A percentile compares a stretch with the other conserved stretches of the same genome.
phyloP scores from a whole-genome alignment of 2,797 vertebrate genomes.

The Takifugu rubripes region DNA sequence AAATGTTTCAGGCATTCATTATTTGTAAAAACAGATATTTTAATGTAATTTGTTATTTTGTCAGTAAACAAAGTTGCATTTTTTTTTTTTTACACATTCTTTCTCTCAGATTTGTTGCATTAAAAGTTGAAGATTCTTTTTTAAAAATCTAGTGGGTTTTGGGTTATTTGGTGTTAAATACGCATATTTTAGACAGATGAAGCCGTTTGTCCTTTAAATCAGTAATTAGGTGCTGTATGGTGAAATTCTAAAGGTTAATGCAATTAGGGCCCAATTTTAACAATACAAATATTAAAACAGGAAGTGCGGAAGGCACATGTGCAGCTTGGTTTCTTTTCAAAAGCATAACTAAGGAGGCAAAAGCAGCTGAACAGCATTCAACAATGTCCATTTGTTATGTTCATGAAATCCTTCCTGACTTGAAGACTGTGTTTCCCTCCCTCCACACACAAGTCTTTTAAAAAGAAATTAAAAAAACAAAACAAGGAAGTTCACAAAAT shows the following conservation, averaged over 20 bases:
- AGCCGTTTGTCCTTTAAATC: slow-evolving; percentile 1
- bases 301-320: slow-evolving; percentile 9
- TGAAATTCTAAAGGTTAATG: slow-evolving; percentile 8
- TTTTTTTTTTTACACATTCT: slow-evolving; percentile 3
- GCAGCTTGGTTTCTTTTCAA: slow-evolving; percentile 10
- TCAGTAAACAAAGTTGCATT: slow-evolving; percentile 40
- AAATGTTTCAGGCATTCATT: background rate
- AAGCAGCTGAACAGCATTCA: slow-evolving; percentile 9
- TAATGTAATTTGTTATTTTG: slow-evolving; percentile 34
- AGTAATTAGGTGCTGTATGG: slow-evolving; percentile 3
- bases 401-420: no score
- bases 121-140: slow-evolving; percentile 15
- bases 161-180: slow-evolving; percentile 12
- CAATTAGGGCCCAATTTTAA: slow-evolving; percentile 7
- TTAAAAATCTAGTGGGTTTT: slow-evolving; percentile 5
- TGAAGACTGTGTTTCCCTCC: background rate
- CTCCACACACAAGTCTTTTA: background rate
- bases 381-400: background rate
- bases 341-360: slow-evolving; percentile 6
- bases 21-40: slow-evolving; percentile 29
- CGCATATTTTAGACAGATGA: slow-evolving; percentile 9
- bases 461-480: slow-evolving; percentile 6
- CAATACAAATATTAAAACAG: background rate
- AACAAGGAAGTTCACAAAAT: slow-evolving; percentile 6
- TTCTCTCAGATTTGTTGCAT: background rate